Conservation (phyloP, 2,113 vertebrate species). For the Lates calcarifer region DNA sequence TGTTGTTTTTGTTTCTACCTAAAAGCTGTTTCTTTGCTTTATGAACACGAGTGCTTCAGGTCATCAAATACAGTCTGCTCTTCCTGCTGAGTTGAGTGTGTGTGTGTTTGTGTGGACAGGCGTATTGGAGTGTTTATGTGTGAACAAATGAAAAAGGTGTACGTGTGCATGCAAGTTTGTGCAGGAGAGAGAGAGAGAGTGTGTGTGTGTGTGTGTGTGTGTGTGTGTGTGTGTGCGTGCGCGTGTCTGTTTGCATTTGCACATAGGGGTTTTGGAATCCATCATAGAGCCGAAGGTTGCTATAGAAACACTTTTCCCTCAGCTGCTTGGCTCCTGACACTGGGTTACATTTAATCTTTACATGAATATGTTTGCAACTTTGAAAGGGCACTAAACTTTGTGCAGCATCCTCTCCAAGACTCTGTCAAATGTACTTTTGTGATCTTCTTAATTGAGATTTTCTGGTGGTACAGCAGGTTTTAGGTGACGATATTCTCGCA, state of each 20-base stretch:
- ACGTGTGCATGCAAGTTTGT: not conserved
- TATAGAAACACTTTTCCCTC: conserved; percentile 65
- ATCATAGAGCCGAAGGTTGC: conserved; percentile 56
- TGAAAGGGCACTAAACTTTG: conserved; percentile 30
- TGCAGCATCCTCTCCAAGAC: not conserved
- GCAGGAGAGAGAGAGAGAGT: not conserved
- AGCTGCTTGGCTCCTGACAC: conserved; percentile 34
- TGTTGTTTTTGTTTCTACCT: conserved; percentile 35
- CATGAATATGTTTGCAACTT: conserved; percentile 47
- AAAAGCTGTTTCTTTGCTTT: conserved; percentile 37
- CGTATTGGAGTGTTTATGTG: conserved; percentile 4
- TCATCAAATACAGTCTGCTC: conserved; percentile 47
- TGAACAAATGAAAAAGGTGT: conserved; percentile 6
- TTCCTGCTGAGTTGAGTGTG: conserved; percentile 44
- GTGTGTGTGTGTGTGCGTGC: not conserved
- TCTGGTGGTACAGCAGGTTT: conserved; percentile 1
- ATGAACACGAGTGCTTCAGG: conserved; percentile 24
- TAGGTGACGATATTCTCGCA: not conserved
- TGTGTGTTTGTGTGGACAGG: conserved; percentile 3
- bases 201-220: conserved; percentile 2
- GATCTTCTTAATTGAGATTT: not conserved
- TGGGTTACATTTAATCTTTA: conserved; percentile 53
- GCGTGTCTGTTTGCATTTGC: conserved; percentile 7
- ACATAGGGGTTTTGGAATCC: conserved; percentile 45
- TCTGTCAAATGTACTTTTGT: not conserved